A percentile compares a stretch with the other conserved stretches of the same genome.
Evolutionary conservation across 2,888 invertebrate genomes (phyloP).

Genomic region (Eupithecia inturbata): DNA sequence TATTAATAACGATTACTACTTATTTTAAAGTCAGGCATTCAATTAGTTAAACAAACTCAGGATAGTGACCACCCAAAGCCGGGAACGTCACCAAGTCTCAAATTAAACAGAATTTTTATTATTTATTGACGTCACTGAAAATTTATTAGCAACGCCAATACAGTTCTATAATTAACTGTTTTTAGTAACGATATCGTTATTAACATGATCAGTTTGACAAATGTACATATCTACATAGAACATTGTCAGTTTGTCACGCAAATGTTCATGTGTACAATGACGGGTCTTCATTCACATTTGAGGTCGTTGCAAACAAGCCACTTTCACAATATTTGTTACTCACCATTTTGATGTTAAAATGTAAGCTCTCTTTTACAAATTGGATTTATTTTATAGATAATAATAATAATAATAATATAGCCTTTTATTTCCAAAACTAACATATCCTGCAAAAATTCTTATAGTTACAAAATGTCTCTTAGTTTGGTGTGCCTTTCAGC

Average conservation of each 20-base stretch:
- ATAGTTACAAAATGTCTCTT: too few species aligned
- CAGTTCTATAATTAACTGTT: slow-evolving; percentile 30
- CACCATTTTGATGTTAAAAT: not conserved
- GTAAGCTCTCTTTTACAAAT: not conserved
- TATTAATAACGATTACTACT: too few species aligned
- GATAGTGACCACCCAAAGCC: not conserved
- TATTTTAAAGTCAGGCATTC: too few species aligned
- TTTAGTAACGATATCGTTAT: slow-evolving; percentile 34
- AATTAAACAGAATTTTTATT: slow-evolving; percentile 9
- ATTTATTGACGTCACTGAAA: slow-evolving; percentile 26
- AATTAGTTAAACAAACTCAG: too few species aligned
- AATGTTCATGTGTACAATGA: slow-evolving; percentile 13
- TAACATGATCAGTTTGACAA: slow-evolving; percentile 33
- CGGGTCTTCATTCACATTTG: slow-evolving; percentile 9
- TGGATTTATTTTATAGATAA: not conserved
- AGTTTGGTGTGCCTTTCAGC: too few species aligned
- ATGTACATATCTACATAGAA: slow-evolving; percentile 23
- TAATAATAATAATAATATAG: too few species aligned
- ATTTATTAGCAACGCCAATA: slow-evolving; percentile 27
- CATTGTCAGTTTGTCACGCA: slow-evolving; percentile 26
- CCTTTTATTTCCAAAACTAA: too few species aligned
- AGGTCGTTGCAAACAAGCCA: not conserved
- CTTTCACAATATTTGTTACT: not conserved
- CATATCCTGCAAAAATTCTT: too few species aligned
- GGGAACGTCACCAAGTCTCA: not conserved